Percentiles rank a stretch among this genome's conserved stretches.
Evolutionary conservation across 2,888 invertebrate species (phyloP).

Genomic region (Mystacides longicornis): DNA sequence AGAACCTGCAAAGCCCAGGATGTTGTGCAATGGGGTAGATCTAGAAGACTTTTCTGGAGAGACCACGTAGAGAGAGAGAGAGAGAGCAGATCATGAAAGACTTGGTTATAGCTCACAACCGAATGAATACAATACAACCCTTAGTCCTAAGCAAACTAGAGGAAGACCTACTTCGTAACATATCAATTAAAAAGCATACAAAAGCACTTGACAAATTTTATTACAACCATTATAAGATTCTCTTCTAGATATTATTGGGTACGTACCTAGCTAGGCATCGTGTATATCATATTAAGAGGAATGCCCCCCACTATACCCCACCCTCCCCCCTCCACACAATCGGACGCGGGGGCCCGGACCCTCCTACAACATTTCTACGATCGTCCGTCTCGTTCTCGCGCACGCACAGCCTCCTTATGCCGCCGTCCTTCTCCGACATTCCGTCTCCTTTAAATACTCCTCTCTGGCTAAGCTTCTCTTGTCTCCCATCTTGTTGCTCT

Average conservation of each 20-base stretch:
- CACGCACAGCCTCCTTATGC: not conserved
- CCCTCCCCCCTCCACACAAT: not conserved
- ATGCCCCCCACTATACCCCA: too few species aligned
- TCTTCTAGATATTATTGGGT: conserved; percentile 1
- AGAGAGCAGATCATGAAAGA: too few species aligned
- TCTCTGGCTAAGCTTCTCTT: not conserved
- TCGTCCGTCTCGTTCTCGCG: not conserved
- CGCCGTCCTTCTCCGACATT: not conserved
- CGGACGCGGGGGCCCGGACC: not conserved
- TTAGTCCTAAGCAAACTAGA: too few species aligned
- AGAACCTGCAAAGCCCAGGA: too few species aligned
- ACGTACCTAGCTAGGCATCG: too few species aligned
- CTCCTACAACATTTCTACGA: conserved; percentile 2
- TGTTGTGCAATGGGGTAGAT: too few species aligned
- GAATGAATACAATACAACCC: too few species aligned
- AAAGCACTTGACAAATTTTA: not conserved
- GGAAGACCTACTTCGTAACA: too few species aligned
- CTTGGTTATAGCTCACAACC: too few species aligned
- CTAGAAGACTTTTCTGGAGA: too few species aligned
- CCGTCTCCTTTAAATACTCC: conserved; percentile 4
- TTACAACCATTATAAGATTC: not conserved
- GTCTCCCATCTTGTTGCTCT: conserved; percentile 5
- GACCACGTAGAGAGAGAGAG: too few species aligned
- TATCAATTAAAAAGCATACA: not conserved
- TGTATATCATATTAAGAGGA: too few species aligned